Evolutionary conservation across 2,113 vertebrate genomes (phyloP), one percentile per base, ranked within the genome.

Genomic region (Hyla sarda): DNA sequence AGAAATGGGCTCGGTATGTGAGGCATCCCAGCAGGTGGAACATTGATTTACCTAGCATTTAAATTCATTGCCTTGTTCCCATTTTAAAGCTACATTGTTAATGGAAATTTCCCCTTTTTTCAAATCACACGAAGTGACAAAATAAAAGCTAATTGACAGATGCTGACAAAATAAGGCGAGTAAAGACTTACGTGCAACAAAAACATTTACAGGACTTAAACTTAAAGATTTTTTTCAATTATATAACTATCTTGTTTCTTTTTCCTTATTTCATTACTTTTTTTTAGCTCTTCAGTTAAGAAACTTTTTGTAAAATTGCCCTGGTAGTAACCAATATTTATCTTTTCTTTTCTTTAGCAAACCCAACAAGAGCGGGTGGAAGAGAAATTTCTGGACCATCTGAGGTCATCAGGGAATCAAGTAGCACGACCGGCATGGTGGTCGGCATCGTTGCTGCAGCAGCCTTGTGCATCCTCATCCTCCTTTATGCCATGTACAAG

Each of bases 401-500:
- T 0, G 98, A 99, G 85, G 97, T 98, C 89, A 97, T 99, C 76
- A 94, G 96, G 1, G 98, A 99, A 90, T 98, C 97, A 86, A 99
- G 97, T 95, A 98, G 97, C 91, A 99, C 98, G 1, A 99, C 97
- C 0, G 98, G 98, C 75, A 99, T 99, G 98, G 98, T 99, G 77
- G 98, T 99, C 0, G 98, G 98, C 84, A 99, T 99, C 0, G 97
- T 99, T 37, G 97, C 97, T 0, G 98, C 98, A 0, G 98, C 98
- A 0, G 98, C 98, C 0, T 95, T 99, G 34, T 99, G 98, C 90
- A 99, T 99, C 90, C 97, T 99, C 91, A 99, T 99, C 89, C 96
- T 99, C 41, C 97, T 99, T 74, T 99, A 99, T 25, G 98, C 98
- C 85, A 99, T 99, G 98, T 99, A 99, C 96, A 99, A 99, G 89